Evolutionary conservation across 64 coral and sea anemone species (phyloP).

Genomic region (Actinia equina): DNA sequence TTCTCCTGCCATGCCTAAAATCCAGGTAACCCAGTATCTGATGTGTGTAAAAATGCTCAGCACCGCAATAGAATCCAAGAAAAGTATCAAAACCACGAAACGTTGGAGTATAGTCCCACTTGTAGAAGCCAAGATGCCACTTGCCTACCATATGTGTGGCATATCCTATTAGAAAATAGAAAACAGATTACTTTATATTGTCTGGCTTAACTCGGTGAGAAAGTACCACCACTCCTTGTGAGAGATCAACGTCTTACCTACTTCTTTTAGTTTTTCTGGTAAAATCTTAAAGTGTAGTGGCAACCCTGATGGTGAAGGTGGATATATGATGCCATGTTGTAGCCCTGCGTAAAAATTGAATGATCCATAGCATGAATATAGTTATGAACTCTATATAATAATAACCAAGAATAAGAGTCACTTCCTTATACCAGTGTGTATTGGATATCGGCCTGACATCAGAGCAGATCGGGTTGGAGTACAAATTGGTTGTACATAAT

Average conservation of each 20-base stretch:
- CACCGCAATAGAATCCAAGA: conserved; percentile 47
- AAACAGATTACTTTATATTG: background rate
- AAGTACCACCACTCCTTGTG: too few relatives aligned
- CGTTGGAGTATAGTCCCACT: conserved; percentile 45
- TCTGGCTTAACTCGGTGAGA: background rate
- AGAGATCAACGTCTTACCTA: background rate
- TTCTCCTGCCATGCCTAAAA: conserved; percentile 25
- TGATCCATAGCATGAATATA: background rate
- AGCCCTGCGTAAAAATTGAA: conserved; percentile 1
- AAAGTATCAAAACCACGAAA: conserved; percentile 45
- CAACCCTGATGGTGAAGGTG: conserved; percentile 31
- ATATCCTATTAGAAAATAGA: conserved; percentile 30
- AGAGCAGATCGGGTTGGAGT: conserved; percentile 46
- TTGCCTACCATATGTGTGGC: conserved; percentile 62
- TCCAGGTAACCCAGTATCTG: conserved; percentile 45
- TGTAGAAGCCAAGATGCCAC: conserved; percentile 68
- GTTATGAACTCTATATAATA: too few relatives aligned
- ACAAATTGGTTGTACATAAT: conserved; percentile 58
- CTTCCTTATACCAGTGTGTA: conserved; percentile 29
- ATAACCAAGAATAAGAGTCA: too few relatives aligned
- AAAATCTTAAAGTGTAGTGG: conserved; percentile 44
- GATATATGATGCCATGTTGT: conserved; percentile 48
- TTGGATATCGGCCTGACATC: conserved; percentile 55
- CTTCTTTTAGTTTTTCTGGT: conserved; percentile 39
- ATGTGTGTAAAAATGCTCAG: conserved; percentile 39